phyloP scores from a whole-genome alignment of 2,113 vertebrate genomes.

The Lonchura striata region DNA sequence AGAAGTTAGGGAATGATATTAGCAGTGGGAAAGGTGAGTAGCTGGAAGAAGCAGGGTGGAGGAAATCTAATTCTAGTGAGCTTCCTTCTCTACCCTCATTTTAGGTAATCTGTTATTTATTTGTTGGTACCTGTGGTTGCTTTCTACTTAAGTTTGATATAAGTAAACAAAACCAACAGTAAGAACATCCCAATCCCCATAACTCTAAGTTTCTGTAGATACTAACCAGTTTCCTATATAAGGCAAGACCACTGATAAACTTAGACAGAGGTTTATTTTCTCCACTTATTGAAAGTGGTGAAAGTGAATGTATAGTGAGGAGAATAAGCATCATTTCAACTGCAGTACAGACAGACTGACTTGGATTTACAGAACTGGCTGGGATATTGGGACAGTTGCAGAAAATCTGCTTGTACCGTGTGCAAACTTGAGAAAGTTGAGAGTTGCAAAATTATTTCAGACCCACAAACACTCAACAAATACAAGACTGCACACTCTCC shows the following conservation, averaged over 20 bases:
- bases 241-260: not conserved
- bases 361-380: not conserved
- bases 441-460: not conserved
- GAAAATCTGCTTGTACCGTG: not conserved
- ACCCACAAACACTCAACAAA: not conserved
- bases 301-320: not conserved
- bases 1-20: not conserved
- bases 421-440: not conserved
- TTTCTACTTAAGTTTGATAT: not conserved
- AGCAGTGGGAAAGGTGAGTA: not conserved
- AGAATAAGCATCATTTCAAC: not conserved
- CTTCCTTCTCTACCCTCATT: not conserved
- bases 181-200: fast-evolving
- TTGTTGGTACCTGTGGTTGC: not conserved
- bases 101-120: not conserved
- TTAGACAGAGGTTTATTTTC: not conserved
- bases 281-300: not conserved
- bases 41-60: not conserved
- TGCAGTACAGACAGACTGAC: not conserved
- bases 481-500: not conserved
- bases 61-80: not conserved
- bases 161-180: not conserved
- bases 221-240: not conserved
- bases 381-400: not conserved
- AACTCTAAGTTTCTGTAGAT: not conserved